Evolutionary conservation across 2,797 vertebrate species (phyloP), one percentile per base, ranked within the genome.

Genomic region (Myioborus miniatus): DNA sequence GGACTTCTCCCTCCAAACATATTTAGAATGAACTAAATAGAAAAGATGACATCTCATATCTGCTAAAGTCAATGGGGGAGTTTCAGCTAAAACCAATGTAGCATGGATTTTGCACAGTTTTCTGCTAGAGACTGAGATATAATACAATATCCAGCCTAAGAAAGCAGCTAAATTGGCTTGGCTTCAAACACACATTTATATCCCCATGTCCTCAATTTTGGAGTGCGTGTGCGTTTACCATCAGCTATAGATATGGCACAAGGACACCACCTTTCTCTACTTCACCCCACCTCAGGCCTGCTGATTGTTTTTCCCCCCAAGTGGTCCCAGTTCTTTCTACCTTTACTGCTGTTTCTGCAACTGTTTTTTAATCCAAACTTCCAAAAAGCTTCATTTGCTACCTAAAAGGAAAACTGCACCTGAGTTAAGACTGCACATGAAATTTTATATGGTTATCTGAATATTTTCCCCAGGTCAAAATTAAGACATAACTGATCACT

Each of bases 201-300:
- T 30, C n/a, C 12, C 34, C 67, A 2, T 15, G 9, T 39, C 44
- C 62, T 88, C 72, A 87, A 2, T 37, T 87, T 34, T 9, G 20
- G 13, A 11, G 12, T 2, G 12, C 2, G 0, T 27, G 24, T 49
- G 16, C 29, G 9, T 4, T 2, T 29, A 47, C 34, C 36, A 26
- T 29, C 15, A 70, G 5, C n/a, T 39, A 26, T 0, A 86, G 30
- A 32, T 27, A 58, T 0, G 4, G 50, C 30, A 74, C 39, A 62
- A 44, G 23, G 58, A 11, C 24, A 71, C 7, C 26, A 53, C 11
- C 30, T 19, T 71, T 64, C 34, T 85, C n/a, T 56, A 53, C 21
- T 44, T 76, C 29, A 43, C 11, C 11, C 19, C 55, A 23, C 27
- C 37, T 60, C 65, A 81, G 13, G 23, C 14, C 26, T 52, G 43